Evolutionary conservation across 1,140 invertebrate genomes (phyloP).

Genomic region (Drosophila carrolli): DNA sequence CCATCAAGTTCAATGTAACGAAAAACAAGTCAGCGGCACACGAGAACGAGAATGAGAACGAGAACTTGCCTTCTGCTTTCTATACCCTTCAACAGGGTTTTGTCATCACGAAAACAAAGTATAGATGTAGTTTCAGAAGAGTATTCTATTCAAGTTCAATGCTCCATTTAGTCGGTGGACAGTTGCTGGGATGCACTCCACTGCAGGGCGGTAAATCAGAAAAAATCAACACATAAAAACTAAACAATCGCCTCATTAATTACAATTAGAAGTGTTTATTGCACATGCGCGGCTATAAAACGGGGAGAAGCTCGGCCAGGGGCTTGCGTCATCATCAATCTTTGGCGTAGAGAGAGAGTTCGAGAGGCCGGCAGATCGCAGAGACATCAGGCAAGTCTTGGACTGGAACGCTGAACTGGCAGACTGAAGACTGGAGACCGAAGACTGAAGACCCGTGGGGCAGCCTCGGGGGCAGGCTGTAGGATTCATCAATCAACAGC

Average conservation of each 20-base stretch:
- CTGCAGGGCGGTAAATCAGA: slow-evolving; percentile 64
- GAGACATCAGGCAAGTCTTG: slow-evolving; percentile 25
- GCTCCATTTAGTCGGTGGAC: slow-evolving; percentile 59
- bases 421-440: slow-evolving; percentile 19
- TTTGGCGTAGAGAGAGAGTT: slow-evolving; percentile 30
- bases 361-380: slow-evolving; percentile 23
- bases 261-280: slow-evolving; percentile 84
- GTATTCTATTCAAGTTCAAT: slow-evolving; percentile 48
- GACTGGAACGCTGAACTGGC: no score
- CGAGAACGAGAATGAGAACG: slow-evolving; percentile 34
- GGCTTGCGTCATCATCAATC: slow-evolving; percentile 80
- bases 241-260: slow-evolving; percentile 83
- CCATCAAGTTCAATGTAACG: slow-evolving; percentile 79
- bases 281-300: slow-evolving; percentile 76
- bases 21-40: slow-evolving; percentile 57
- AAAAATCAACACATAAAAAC: slow-evolving; percentile 82
- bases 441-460: slow-evolving; percentile 30
- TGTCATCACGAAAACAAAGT: neutral
- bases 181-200: slow-evolving; percentile 27
- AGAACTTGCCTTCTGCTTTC: slow-evolving; percentile 20
- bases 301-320: slow-evolving; percentile 35
- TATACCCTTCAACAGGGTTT: slow-evolving; percentile 5
- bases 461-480: slow-evolving; percentile 63
- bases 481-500: slow-evolving; percentile 82
- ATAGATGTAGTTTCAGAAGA: neutral